Evolutionary conservation across 1,140 invertebrate genomes (phyloP).

Genomic region (Atta cephalotes): DNA sequence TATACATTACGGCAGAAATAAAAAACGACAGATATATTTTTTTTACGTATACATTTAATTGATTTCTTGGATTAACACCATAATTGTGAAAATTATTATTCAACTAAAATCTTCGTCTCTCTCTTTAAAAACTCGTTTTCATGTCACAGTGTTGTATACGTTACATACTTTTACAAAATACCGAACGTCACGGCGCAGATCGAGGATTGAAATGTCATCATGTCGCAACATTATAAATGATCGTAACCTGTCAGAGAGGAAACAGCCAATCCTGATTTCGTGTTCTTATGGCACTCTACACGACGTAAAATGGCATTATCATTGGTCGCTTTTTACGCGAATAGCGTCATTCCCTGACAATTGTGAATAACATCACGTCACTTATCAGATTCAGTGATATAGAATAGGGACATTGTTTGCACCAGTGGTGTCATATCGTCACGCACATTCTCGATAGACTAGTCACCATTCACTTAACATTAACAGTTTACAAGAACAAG

Average conservation of each 20-base stretch:
- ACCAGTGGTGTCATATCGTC: constrained; percentile 1
- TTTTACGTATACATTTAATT: neutral
- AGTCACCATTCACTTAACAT: neutral
- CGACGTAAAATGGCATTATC: constrained; percentile 34
- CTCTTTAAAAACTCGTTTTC: neutral
- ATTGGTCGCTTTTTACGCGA: constrained; percentile 4
- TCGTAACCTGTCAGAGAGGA: neutral
- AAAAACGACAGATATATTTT: neutral
- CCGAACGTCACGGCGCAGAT: neutral
- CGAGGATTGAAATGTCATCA: constrained; percentile 24
- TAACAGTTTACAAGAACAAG: neutral
- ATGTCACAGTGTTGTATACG: neutral
- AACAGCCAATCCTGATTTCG: constrained; percentile 8
- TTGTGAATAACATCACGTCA: constrained; percentile 11
- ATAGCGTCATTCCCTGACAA: neutral
- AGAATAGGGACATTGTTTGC: constrained; percentile 30
- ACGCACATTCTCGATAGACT: neutral
- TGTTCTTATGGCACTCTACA: constrained; percentile 2
- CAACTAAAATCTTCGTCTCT: neutral
- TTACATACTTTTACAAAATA: neutral
- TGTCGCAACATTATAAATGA: constrained; percentile 17
- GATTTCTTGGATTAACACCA: neutral
- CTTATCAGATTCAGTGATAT: neutral
- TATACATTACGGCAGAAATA: neutral
- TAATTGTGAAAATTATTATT: neutral